Evolutionary conservation across 2,888 invertebrate genomes (phyloP).

Genomic region (Thereva unica): DNA sequence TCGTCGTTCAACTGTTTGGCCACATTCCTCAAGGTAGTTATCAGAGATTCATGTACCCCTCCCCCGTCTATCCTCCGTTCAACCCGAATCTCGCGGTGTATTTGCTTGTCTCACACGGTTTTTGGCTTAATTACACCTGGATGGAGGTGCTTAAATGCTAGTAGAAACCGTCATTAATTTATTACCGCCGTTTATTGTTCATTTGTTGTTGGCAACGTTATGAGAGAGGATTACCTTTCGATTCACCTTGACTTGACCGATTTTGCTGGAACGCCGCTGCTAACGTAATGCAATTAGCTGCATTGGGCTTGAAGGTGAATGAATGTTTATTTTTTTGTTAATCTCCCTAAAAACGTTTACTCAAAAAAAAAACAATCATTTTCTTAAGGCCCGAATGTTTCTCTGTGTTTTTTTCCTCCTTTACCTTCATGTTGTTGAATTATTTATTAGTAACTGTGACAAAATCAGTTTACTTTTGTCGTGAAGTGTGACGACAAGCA

Average conservation of each 20-base stretch:
- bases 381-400: too few species aligned
- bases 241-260: slow-evolving; percentile 5
- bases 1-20: slow-evolving; percentile 3
- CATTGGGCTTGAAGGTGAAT: background rate
- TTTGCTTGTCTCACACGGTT: too few species aligned
- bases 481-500: too few species aligned
- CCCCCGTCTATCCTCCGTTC: too few species aligned
- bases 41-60: too few species aligned
- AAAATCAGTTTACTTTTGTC: too few species aligned
- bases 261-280: background rate
- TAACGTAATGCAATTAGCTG: slow-evolving; percentile 1
- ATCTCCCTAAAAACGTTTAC: background rate
- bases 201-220: background rate
- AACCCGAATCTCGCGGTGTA: too few species aligned
- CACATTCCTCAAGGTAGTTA: slow-evolving; percentile 6
- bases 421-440: too few species aligned
- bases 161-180: slow-evolving; percentile 11
- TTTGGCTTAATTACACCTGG: too few species aligned
- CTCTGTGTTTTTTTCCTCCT: too few species aligned
- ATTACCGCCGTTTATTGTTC: slow-evolving; percentile 12
- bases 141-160: slow-evolving; percentile 2
- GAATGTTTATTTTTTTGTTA: background rate
- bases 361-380: too few species aligned
- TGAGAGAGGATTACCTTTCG: slow-evolving; percentile 12
- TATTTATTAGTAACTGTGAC: too few species aligned